phyloP scores from a whole-genome alignment of 1,140 invertebrate species.

The Lethocerus indicus region DNA sequence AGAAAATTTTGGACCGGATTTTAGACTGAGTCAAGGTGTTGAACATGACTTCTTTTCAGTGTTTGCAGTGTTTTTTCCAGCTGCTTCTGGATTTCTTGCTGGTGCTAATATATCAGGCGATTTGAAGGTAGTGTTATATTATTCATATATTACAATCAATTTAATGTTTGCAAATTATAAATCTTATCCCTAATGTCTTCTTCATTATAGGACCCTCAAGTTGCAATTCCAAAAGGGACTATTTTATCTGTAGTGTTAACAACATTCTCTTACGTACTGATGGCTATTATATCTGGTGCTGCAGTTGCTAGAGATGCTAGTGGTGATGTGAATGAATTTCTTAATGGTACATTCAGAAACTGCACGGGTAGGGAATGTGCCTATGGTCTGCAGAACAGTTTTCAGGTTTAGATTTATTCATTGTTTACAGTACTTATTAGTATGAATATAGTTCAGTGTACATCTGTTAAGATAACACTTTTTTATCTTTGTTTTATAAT shows the following conservation, averaged over 20 bases:
- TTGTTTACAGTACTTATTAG: too few relatives aligned
- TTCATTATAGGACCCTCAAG: constrained; percentile 64
- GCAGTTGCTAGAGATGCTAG: constrained; percentile 58
- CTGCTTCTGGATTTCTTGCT: constrained; percentile 86
- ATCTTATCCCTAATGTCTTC: constrained; percentile 7
- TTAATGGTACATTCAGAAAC: constrained; percentile 29
- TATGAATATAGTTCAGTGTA: background rate
- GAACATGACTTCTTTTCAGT: constrained; percentile 85
- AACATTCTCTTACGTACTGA: constrained; percentile 63
- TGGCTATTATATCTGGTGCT: constrained; percentile 60
- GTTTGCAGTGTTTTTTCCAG: constrained; percentile 93
- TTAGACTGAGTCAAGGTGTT: constrained; percentile 43
- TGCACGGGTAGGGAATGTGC: constrained; percentile 32
- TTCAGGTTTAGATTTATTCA: constrained; percentile 43
- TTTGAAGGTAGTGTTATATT: constrained; percentile 42
- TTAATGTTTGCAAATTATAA: constrained; percentile 3
- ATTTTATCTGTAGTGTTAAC: constrained; percentile 73
- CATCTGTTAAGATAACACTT: background rate
- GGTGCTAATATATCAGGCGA: constrained; percentile 92
- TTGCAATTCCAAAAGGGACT: constrained; percentile 80
- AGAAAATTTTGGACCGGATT: constrained; percentile 60
- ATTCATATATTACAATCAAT: background rate
- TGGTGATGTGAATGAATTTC: constrained; percentile 38
- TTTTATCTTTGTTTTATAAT: background rate
- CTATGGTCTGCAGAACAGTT: constrained; percentile 70